Conservation (phyloP, 2,888 invertebrate species). For the Ennomos quercinarius region DNA sequence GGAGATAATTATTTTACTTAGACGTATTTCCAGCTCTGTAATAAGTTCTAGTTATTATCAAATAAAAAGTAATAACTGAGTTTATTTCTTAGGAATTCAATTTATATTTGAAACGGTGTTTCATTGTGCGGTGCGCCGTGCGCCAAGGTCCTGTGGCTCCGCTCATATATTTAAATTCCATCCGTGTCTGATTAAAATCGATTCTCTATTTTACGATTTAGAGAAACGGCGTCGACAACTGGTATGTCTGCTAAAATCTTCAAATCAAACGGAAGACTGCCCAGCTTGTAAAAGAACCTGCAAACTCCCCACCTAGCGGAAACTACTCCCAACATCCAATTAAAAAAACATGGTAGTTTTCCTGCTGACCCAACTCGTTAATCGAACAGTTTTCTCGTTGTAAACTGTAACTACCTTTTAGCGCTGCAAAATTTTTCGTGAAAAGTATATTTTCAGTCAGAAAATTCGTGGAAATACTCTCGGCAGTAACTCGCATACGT, state of each 20-base stretch:
- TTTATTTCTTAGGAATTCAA: conserved; percentile 17
- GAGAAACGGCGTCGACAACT: too few relatives aligned
- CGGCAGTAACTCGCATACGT: conserved; percentile 16
- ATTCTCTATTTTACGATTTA: conserved; percentile 5
- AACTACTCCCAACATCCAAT: conserved; percentile 8
- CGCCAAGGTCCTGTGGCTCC: conserved; percentile 5
- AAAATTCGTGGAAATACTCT: conserved; percentile 13
- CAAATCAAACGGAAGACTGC: too few relatives aligned
- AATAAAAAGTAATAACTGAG: conserved; percentile 13
- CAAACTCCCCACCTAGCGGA: neutral
- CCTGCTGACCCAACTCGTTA: conserved; percentile 25
- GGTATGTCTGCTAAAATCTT: too few relatives aligned
- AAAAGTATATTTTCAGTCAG: conserved; percentile 15
- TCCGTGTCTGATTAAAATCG: conserved; percentile 19
- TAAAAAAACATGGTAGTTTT: conserved; percentile 16
- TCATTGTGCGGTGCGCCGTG: conserved; percentile 20
- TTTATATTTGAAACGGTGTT: conserved; percentile 11
- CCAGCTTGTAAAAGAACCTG: neutral
- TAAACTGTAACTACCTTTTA: conserved; percentile 16
- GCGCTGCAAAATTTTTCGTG: conserved; percentile 12
- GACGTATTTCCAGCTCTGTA: conserved; percentile 6
- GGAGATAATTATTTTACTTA: too few relatives aligned
- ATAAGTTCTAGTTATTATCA: conserved; percentile 13
- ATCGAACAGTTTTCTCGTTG: conserved; percentile 18
- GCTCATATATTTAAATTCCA: conserved; percentile 16